A percentile compares a stretch with the other conserved stretches of the same genome.
phyloP scores from a whole-genome alignment of 2,797 vertebrate species.

The Ctenopoma kingsleyae region DNA sequence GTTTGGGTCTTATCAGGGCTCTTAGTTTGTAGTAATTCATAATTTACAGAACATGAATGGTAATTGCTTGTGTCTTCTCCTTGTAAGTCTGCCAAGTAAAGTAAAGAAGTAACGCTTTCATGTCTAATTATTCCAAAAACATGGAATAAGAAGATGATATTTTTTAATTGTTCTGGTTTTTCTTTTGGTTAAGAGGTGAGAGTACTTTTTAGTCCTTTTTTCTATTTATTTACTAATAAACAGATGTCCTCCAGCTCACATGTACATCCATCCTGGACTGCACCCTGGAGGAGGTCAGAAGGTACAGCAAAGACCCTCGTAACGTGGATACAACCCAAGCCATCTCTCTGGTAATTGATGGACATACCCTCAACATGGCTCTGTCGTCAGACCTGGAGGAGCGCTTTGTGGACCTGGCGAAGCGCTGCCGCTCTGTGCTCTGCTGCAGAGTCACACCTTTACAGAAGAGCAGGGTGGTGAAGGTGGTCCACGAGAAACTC shows the following conservation, averaged over 20 bases:
- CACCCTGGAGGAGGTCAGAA: slow-evolving; percentile 89
- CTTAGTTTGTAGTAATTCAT: no score
- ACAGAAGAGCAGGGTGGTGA: slow-evolving; percentile 92
- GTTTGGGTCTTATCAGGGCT: no score
- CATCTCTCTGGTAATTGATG: slow-evolving; percentile 91
- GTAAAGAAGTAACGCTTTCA: no score
- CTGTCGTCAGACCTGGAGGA: slow-evolving; percentile 87
- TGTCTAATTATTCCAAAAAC: background rate
- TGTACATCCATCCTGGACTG: slow-evolving; percentile 89
- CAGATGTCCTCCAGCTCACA: slow-evolving; percentile 80
- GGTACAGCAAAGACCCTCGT: slow-evolving; percentile 60
- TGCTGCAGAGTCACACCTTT: slow-evolving; percentile 93
- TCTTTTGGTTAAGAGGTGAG: slow-evolving; percentile 42
- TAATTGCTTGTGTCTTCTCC: no score
- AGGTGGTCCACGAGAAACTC: slow-evolving; percentile 86
- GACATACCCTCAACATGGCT: slow-evolving; percentile 84
- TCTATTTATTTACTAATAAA: background rate
- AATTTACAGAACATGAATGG: no score
- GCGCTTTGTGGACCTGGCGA: slow-evolving; percentile 87
- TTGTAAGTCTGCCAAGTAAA: no score
- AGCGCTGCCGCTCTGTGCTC: slow-evolving; percentile 87
- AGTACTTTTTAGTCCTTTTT: slow-evolving; percentile 47
- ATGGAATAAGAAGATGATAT: slow-evolving; percentile 43
- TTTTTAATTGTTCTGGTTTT: slow-evolving; percentile 38
- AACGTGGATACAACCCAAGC: slow-evolving; percentile 55